Base-by-base conservation (phyloP, 2,113 vertebrate genomes). In the Steatornis caripensis region DNA sequence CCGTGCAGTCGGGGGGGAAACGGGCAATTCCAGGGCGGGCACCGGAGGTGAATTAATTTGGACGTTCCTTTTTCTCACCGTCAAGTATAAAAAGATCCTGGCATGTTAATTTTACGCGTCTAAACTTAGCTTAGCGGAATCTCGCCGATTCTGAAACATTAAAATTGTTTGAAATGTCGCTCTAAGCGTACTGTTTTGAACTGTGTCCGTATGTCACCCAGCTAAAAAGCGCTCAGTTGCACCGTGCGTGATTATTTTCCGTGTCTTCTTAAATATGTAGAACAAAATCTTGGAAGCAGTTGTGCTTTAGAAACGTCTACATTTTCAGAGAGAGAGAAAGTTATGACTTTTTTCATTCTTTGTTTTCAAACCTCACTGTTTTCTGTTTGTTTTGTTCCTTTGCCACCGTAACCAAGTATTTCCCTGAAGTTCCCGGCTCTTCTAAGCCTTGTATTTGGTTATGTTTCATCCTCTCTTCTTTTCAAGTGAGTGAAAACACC, bases 171-270 rank as follows among this genome's bases (percentile, higher is more conserved):
- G 23, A 75, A 34, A 7, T 30, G 46, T 16, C 26, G 27, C 15
- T 29, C 14, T 13, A 9, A 53, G 29, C 19, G 2, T 8, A 2
- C 6, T 60, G 1, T 12, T 65, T 45, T 11, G 12, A 10, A 23
- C n/a, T n/a, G 10, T 1, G 30, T 10, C 29, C 24, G 0, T 17
- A 0, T 29, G 13, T 34, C 20, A 30, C 17, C 26, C 19, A 9
- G 19, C 27, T 34, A 22, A n/a, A 43, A 49, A 39, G 5, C 24
- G 12, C 29, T 15, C 19, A 0, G 2, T 30, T 71, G 36, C 9
- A 5, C 37, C 11, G 9, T 15, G 4, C 3, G 0, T 12, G 5
- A 22, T 45, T 24, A 21, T 62, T 84, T 24, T 13, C 46, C 5
- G 14, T 11, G 39, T 45, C 39, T 65, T 57, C 36, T 26, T 45